Evolutionary conservation across 2,888 invertebrate species (phyloP).

Genomic region (Drosophila eohydei): DNA sequence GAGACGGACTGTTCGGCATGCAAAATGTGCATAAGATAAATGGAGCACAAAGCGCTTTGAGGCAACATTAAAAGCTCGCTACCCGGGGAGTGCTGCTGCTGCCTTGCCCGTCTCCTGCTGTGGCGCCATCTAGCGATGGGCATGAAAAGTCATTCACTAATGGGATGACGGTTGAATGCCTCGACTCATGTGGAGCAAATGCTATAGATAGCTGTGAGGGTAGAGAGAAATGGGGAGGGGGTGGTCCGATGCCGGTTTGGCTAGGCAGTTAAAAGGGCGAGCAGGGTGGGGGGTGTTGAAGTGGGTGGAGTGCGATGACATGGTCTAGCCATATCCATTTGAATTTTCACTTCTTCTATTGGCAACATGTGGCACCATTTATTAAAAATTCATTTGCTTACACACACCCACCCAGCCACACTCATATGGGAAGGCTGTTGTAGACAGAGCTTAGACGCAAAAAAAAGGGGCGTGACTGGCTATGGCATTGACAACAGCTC

Average conservation of each 20-base stretch:
- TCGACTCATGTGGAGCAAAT: conserved; percentile 9
- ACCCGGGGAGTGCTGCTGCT: background rate
- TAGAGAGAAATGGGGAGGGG: background rate
- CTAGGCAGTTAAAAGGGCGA: background rate
- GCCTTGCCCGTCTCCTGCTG: conserved; percentile 18
- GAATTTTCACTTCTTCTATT: conserved; percentile 71
- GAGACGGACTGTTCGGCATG: conserved; percentile 17
- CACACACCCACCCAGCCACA: conserved; percentile 4
- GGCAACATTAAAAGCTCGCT: conserved; percentile 66
- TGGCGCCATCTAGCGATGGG: conserved; percentile 51
- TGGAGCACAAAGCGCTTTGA: conserved; percentile 70
- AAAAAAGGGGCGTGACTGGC: conserved; percentile 1
- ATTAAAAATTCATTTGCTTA: conserved; percentile 81
- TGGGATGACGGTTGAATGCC: conserved; percentile 57
- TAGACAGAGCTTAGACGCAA: conserved; percentile 13
- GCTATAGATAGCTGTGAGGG: background rate
- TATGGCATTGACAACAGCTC: conserved; percentile 13
- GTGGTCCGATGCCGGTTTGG: too few relatives aligned
- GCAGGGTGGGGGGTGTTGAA: too few relatives aligned
- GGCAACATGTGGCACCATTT: conserved; percentile 81
- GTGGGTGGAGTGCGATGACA: conserved; percentile 39
- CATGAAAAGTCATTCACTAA: conserved; percentile 77
- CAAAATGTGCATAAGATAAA: conserved; percentile 64
- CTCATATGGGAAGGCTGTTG: background rate
- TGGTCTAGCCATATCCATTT: conserved; percentile 55